phyloP scores from a whole-genome alignment of 2,113 vertebrate genomes.

The Peromyscus californicus region DNA sequence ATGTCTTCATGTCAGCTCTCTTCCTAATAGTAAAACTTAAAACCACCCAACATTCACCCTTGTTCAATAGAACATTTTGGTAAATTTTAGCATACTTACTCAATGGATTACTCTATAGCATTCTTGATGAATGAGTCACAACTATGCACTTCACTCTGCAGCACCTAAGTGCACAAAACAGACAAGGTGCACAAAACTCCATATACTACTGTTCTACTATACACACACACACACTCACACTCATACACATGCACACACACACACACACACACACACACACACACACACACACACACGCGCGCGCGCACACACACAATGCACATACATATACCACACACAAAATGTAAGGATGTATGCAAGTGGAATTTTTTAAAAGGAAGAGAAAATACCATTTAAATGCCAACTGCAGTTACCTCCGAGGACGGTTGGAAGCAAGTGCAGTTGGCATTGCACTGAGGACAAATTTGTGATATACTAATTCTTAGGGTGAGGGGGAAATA shows the following conservation, averaged over 20 bases:
- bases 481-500: background rate
- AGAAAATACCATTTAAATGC: background rate
- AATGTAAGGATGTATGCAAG: background rate
- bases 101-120: background rate
- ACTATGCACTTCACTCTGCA: background rate
- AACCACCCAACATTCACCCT: background rate
- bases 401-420: background rate
- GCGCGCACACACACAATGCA: background rate
- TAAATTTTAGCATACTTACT: conserved; percentile 14
- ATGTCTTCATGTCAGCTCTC: background rate
- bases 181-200: background rate
- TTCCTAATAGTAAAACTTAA: background rate
- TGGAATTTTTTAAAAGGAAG: background rate
- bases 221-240: background rate
- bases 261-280: background rate
- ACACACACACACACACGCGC: background rate
- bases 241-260: background rate
- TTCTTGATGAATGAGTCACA: background rate
- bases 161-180: background rate
- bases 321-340: background rate
- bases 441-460: background rate
- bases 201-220: background rate
- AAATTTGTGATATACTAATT: conserved; percentile 1
- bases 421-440: background rate
- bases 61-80: background rate